Evolutionary conservation across 2,888 invertebrate species (phyloP).

Genomic region (Drosophila atripex): DNA sequence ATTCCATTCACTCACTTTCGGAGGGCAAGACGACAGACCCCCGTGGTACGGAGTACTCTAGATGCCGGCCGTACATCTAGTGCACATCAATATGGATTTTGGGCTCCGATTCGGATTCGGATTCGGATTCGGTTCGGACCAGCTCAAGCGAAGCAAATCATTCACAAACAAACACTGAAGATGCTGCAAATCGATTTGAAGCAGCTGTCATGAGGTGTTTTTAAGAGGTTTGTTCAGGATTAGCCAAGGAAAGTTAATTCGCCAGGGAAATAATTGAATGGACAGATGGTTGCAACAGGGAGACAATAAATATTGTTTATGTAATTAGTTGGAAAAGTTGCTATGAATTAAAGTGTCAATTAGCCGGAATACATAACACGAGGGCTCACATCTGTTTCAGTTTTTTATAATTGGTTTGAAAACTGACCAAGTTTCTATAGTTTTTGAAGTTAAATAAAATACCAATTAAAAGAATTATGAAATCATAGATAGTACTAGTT

Average conservation of each 20-base stretch:
- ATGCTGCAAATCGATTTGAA: slow-evolving; percentile 29
- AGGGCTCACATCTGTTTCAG: background rate
- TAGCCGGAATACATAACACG: background rate
- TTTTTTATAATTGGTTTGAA: background rate
- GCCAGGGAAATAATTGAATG: background rate
- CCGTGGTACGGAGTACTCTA: slow-evolving; percentile 34
- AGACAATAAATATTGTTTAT: background rate
- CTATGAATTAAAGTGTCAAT: background rate
- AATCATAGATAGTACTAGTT: background rate
- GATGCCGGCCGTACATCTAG: slow-evolving; percentile 26
- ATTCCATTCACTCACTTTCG: slow-evolving; percentile 46
- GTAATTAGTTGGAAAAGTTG: background rate
- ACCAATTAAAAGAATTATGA: background rate
- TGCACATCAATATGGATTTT: slow-evolving; percentile 1
- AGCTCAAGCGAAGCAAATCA: slow-evolving; percentile 22
- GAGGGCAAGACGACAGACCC: slow-evolving; percentile 39
- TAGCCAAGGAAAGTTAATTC: slow-evolving; percentile 2
- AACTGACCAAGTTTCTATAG: background rate
- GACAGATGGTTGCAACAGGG: background rate
- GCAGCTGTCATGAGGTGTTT: slow-evolving; percentile 16
- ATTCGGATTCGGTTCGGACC: slow-evolving; percentile 21
- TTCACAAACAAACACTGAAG: slow-evolving; percentile 16
- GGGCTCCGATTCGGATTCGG: background rate
- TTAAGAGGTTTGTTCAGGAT: background rate
- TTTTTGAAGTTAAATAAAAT: background rate